A percentile compares a stretch with the other conserved stretches of the same genome.
Evolutionary conservation across 2,888 invertebrate genomes (phyloP).

Genomic region (Patella depressa): DNA sequence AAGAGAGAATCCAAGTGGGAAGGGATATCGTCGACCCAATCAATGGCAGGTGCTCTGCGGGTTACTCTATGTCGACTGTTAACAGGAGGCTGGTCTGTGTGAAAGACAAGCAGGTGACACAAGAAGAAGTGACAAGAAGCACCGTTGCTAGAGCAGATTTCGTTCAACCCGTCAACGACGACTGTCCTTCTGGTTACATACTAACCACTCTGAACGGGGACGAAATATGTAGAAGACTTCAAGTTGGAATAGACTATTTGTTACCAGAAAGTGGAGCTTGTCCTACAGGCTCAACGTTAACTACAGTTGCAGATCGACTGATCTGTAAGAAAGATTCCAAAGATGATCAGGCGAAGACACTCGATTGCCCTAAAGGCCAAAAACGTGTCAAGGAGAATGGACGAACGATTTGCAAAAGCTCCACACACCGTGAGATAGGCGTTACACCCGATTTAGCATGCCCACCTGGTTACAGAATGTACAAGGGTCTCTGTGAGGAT

Average conservation of each 20-base stretch:
- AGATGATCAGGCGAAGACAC: neutral
- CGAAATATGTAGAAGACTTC: neutral
- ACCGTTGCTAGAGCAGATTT: neutral
- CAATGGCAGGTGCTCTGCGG: neutral
- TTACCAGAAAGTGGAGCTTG: neutral
- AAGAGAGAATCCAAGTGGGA: neutral
- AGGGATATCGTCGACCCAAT: neutral
- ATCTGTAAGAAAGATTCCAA: neutral
- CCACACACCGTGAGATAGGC: too few relatives aligned
- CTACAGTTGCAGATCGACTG: neutral
- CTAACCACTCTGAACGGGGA: neutral
- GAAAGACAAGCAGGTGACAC: neutral
- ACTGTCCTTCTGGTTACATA: neutral
- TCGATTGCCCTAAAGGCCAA: neutral
- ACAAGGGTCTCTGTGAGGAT: neutral
- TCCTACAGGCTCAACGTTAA: neutral
- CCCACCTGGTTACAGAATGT: constrained; percentile 2
- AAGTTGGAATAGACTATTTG: neutral
- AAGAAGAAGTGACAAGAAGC: neutral
- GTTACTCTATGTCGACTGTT: neutral
- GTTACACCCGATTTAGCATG: neutral
- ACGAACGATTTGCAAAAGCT: neutral
- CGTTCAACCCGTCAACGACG: neutral
- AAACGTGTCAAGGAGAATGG: neutral
- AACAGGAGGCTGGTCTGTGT: neutral